Evolutionary conservation across 1,140 invertebrate genomes (phyloP), one percentile per base, ranked within the genome.

Genomic region (Notospermus geniculatus): DNA sequence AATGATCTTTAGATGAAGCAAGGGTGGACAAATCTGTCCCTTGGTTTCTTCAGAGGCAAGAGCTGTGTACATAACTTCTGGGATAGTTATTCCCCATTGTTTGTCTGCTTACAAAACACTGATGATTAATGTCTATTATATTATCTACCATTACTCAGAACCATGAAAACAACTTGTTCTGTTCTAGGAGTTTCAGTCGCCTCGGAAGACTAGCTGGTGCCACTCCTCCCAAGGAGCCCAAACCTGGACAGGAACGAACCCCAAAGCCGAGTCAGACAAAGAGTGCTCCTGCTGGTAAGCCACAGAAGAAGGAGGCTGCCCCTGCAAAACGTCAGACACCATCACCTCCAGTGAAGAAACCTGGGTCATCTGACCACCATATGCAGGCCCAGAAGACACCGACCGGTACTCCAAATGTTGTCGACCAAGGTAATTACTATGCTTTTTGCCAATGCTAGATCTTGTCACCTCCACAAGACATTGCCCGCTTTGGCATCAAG

Each of bases 171-270:
- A 7, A 36, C 4, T 55, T 22, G 7, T 55, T 11, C 7, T 55
- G 23, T 65, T 65, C 15, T 59, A 73, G 75, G 46, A 64, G 67
- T 0, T 76, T 75, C 58, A 73, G 71, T 62, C 64, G 72, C 23
- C 67, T 77, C 15, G 71, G 71, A 13, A 60, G 66, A 56, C 61
- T 77, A 27, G 75, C 75, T 17, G 71, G 69, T 15, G 57, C 63
- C 7, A 64, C 68, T n/a, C 62, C 60, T 17, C 60, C 68, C 4
- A 53, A 53, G 15, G 58, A 55, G 25, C 23, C 17, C 4, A 55
- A 30, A 25, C 23, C 54, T 7, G 46, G 46, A 4, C 46, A 9
- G 25, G 25, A 36, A 15, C 32, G 32, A 36, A 15, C 32, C 4
- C 32, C 57, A 70, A 66, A 59, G 57, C 19, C 57, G 41, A 13